These are phyloP conservation scores for Trissolcus basalis DNA, from an alignment of 1,140 invertebrate species.

Conservation along the genomic window DNA sequence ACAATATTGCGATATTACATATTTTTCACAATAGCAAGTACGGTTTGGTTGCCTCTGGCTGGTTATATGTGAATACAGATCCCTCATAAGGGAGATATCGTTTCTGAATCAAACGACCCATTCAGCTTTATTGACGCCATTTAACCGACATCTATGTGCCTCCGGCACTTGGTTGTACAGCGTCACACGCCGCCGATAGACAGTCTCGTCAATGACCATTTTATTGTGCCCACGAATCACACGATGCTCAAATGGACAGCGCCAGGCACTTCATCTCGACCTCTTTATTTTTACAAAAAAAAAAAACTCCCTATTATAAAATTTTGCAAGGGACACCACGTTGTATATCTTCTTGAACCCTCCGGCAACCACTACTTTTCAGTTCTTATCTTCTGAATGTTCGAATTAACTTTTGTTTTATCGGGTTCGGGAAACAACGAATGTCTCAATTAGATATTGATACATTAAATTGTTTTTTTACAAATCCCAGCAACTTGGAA, in stretches of 20 bases:
- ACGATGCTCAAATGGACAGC: constrained; percentile 37
- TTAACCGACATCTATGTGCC: constrained; percentile 72
- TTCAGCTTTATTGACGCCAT: constrained; percentile 74
- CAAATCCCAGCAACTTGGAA: no score
- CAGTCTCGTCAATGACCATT: constrained; percentile 67
- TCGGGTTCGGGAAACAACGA: not conserved
- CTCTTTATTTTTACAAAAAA: not conserved
- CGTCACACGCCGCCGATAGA: constrained; percentile 63
- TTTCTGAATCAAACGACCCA: constrained; percentile 75
- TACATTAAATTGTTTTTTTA: no score
- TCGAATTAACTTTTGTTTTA: constrained; percentile 28
- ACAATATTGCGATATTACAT: constrained; percentile 68
- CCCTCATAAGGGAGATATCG: constrained; percentile 74
- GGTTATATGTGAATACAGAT: constrained; percentile 66
- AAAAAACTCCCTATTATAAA: constrained; percentile 29
- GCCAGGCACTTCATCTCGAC: constrained; percentile 38
- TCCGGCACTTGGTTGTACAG: constrained; percentile 61
- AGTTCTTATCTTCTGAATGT: constrained; percentile 30
- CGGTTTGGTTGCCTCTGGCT: constrained; percentile 61
- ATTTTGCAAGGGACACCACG: constrained; percentile 22
- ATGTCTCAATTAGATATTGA: no score
- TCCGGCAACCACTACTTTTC: constrained; percentile 32
- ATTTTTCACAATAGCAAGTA: constrained; percentile 67
- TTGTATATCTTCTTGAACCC: constrained; percentile 28
- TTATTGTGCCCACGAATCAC: constrained; percentile 54